Evolutionary conservation across 1,140 invertebrate genomes (phyloP), one percentile per base, ranked within the genome.

Genomic region (Drosophila nannoptera): DNA sequence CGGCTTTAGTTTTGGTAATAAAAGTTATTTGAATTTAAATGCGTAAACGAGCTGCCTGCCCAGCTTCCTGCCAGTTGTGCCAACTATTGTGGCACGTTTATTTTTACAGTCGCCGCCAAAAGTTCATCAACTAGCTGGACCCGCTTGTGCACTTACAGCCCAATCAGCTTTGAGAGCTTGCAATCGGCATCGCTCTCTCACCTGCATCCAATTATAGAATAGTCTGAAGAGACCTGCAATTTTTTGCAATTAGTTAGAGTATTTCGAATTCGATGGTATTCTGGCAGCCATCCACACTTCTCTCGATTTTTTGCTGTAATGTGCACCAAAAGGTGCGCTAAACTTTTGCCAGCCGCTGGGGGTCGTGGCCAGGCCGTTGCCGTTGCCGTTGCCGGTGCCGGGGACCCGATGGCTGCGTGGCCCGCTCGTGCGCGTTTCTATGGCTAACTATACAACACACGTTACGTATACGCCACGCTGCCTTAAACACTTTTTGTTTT

Each of bases 1-100:
- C 60, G 60, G 80, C 80, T 78, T 86, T 86, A 86, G 81, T 77
- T 83, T 86, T 64, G 77, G 81, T 81, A 86, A 86, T 86, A 86
- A 86, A 86, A 86, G 81, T 86, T 86, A 86, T 86, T 86, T 86
- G 81, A 86, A 86, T 86, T 86, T 86, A 86, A 86, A 86, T 86
- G 81, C 81, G 81, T 86, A 86, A 86, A 81, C 82, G 81, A 86
- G 81, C 82, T 77, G 81, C 60, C 69, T 50, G 69, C 76, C 65
- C 52, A 69, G 72, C 66, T 66, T 67, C 69, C 77, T 70, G 73
- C 65, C 56, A 69, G 59, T 69, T 69, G 58, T 38, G 49, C 69
- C 69, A 71, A 61, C 69, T 67, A 60, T 55, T 71, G 55, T 67
- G 50, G 64, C 64, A 68, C 58, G 69, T 68, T 68, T 67, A 36